Evolutionary conservation across 1,140 invertebrate species (phyloP).

Genomic region (Cardiocondyla obscurior): DNA sequence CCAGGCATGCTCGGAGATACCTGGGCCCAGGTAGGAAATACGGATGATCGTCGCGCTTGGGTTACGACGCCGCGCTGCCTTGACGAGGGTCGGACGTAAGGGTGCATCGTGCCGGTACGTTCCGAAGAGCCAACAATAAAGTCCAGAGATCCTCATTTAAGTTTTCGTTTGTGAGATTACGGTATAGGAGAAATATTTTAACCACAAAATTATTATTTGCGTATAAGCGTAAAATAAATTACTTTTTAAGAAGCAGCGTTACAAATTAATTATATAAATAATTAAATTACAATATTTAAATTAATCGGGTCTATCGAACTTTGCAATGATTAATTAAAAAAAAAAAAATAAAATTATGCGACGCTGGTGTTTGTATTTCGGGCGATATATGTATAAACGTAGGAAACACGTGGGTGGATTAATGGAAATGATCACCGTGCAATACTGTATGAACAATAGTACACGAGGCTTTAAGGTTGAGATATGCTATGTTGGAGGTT

Average conservation of each 20-base stretch:
- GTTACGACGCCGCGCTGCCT: slow-evolving; percentile 35
- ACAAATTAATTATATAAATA: background rate
- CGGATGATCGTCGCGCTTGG: slow-evolving; percentile 21
- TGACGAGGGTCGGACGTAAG: slow-evolving; percentile 68
- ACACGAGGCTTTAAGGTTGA: slow-evolving; percentile 3
- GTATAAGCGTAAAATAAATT: background rate
- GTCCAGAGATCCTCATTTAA: slow-evolving; percentile 51
- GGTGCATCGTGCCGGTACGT: slow-evolving; percentile 38
- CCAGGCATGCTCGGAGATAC: background rate
- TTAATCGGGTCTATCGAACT: background rate
- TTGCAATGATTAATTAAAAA: background rate
- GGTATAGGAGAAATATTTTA: background rate
- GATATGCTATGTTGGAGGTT: background rate
- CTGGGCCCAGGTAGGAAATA: slow-evolving; percentile 68
- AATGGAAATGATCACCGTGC: slow-evolving; percentile 15
- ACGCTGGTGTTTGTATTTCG: background rate
- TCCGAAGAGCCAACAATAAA: slow-evolving; percentile 41
- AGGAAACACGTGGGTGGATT: background rate
- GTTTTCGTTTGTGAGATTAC: background rate
- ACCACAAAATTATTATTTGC: background rate
- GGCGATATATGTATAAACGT: background rate
- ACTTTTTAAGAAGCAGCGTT: background rate
- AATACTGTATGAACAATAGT: slow-evolving; percentile 5
- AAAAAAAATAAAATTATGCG: background rate
- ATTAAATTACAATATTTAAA: no score